Conservation (phyloP, 2,113 vertebrate species). For the Clarias macrocephalus region DNA sequence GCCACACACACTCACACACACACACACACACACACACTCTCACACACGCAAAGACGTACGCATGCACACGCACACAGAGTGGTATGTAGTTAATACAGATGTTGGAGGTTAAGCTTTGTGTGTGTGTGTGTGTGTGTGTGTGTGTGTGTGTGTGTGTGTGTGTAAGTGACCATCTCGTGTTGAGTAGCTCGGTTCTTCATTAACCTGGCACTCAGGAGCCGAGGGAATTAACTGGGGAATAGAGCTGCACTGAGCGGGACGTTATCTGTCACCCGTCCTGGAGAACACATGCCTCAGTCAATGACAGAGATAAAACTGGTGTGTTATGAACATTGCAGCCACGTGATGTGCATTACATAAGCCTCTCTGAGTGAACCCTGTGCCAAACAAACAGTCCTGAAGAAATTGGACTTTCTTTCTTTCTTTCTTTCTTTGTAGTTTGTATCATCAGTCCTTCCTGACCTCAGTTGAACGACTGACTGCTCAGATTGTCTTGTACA, state of each 20-base stretch:
- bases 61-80: not conserved
- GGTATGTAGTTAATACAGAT: conserved; percentile 20
- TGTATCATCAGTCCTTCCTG: not conserved
- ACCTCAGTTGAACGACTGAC: not conserved
- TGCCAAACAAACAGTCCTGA: conserved; percentile 13
- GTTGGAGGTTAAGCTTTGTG: not conserved
- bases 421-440: not conserved
- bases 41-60: conserved; percentile 1
- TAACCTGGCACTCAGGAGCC: conserved; percentile 3
- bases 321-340: conserved; percentile 40
- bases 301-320: conserved; percentile 34
- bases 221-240: conserved; percentile 29
- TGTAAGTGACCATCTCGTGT: conserved; percentile 1
- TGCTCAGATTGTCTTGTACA: not conserved
- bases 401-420: not conserved
- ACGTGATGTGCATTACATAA: conserved; percentile 43
- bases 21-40: not conserved
- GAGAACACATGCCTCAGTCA: conserved; percentile 39
- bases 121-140: not conserved
- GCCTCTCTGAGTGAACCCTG: conserved; percentile 17
- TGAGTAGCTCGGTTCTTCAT: conserved; percentile 10
- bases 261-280: conserved; percentile 34
- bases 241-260: conserved; percentile 11
- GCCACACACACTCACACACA: not conserved
- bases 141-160: not conserved